Percentiles rank a stretch among this genome's conserved stretches.
Conservation (phyloP, 2,888 invertebrate species). For the Rhagonycha lutea region DNA sequence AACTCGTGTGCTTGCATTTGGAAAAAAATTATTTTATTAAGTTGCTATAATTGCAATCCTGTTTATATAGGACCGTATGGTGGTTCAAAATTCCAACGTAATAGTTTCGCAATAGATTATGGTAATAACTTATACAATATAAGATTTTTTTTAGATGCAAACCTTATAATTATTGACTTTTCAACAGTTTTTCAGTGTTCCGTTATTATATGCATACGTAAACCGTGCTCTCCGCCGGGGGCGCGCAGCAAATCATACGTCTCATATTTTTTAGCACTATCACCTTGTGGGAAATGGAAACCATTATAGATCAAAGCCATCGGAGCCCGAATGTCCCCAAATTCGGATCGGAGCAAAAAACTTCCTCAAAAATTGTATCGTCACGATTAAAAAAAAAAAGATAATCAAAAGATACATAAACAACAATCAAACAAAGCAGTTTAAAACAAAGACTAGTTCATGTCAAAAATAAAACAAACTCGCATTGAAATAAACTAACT, state of each 20-base stretch:
- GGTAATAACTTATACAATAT: constrained; percentile 26
- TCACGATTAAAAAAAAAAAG: background rate
- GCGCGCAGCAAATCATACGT: constrained; percentile 24
- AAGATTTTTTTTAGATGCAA: constrained; percentile 21
- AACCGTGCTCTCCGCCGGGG: constrained; percentile 21
- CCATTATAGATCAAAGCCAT: constrained; percentile 9
- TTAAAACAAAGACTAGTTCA: constrained; percentile 37
- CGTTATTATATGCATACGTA: constrained; percentile 25
- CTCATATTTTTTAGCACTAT: constrained; percentile 22
- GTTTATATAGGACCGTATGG: background rate
- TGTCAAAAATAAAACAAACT: constrained; percentile 38
- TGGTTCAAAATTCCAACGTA: background rate
- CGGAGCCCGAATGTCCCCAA: background rate
- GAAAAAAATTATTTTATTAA: background rate
- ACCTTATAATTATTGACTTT: constrained; percentile 29
- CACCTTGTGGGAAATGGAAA: constrained; percentile 24
- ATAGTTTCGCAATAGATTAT: constrained; percentile 27
- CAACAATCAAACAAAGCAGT: constrained; percentile 31
- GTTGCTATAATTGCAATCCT: background rate
- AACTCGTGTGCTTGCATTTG: background rate
- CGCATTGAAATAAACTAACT: constrained; percentile 36
- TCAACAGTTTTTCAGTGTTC: constrained; percentile 30
- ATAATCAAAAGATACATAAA: constrained; percentile 14
- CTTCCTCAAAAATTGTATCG: background rate
- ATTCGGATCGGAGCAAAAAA: background rate